A percentile compares a stretch with the other conserved stretches of the same genome.
Evolutionary conservation across 2,888 invertebrate species (phyloP).

Genomic region (Rugalucina vietnamica): DNA sequence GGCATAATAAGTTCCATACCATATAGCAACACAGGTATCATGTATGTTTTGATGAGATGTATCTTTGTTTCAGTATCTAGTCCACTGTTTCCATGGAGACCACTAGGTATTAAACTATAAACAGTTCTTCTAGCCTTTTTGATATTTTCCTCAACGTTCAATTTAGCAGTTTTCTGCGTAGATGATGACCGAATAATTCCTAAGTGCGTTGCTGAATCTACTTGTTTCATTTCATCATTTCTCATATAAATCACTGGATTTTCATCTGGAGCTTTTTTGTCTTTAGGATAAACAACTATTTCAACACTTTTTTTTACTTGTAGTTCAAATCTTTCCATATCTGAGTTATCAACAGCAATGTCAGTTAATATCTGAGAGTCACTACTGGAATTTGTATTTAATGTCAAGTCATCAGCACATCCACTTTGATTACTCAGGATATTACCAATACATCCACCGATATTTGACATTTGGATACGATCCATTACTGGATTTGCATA

Average conservation of each 20-base stretch:
- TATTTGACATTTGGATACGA: not conserved
- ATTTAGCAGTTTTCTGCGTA: no score
- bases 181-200: no score
- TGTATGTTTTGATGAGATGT: not conserved
- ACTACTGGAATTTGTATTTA: not conserved
- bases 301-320: no score
- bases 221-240: no score
- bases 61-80: not conserved
- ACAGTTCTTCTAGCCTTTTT: not conserved
- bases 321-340: no score
- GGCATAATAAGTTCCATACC: not conserved
- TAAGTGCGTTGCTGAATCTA: no score
- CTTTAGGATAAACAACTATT: no score
- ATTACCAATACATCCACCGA: not conserved
- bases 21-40: not conserved
- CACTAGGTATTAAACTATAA: not conserved
- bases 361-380: not conserved
- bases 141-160: no score
- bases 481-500: not conserved
- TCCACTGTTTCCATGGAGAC: not conserved
- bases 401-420: not conserved
- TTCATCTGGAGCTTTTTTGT: no score
- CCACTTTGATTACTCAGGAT: not conserved
- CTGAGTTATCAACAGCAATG: not conserved
- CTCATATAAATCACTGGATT: no score